These are phyloP conservation scores for Drosophila saltans DNA, from an alignment of 1,140 invertebrate genomes.

Conservation along the genomic window DNA sequence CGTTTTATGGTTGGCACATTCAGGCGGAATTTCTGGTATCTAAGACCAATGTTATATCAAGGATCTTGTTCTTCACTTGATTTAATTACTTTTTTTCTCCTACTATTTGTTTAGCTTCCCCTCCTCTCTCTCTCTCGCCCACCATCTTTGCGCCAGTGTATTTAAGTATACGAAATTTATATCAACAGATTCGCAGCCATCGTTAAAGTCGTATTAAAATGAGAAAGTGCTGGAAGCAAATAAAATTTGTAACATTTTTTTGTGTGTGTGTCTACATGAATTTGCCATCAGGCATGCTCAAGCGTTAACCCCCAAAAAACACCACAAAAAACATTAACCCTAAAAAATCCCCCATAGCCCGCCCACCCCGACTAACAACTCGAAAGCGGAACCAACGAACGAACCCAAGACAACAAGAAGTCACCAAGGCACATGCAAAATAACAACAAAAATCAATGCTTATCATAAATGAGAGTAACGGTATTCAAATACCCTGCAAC, in stretches of 20 bases:
- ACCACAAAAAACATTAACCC: slow-evolving; percentile 19
- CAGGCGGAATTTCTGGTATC: too few relatives aligned
- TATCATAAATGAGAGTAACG: neutral
- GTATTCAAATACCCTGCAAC: neutral
- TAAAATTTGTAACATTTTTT: slow-evolving; percentile 28
- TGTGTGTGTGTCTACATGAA: slow-evolving; percentile 22
- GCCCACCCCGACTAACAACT: neutral
- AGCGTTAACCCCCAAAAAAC: slow-evolving; percentile 22
- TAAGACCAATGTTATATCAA: slow-evolving; percentile 2
- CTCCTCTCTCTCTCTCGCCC: too few relatives aligned
- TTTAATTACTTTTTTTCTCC: slow-evolving; percentile 1
- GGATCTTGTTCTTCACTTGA: neutral
- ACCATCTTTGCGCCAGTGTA: neutral
- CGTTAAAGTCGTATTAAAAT: slow-evolving; percentile 21
- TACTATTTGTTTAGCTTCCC: slow-evolving; percentile 7
- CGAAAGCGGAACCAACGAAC: slow-evolving; percentile 11
- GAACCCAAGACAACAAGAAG: slow-evolving; percentile 35
- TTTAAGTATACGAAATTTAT: slow-evolving; percentile 13
- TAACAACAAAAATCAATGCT: slow-evolving; percentile 9
- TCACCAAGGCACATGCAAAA: slow-evolving; percentile 34
- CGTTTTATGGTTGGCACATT: too few relatives aligned
- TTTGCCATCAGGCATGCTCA: slow-evolving; percentile 31
- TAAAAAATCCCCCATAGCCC: neutral
- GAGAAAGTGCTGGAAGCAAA: slow-evolving; percentile 31
- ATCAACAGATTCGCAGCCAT: slow-evolving; percentile 14